phyloP scores from a whole-genome alignment of 2,888 invertebrate genomes.

The Eretmocerus hayati region DNA sequence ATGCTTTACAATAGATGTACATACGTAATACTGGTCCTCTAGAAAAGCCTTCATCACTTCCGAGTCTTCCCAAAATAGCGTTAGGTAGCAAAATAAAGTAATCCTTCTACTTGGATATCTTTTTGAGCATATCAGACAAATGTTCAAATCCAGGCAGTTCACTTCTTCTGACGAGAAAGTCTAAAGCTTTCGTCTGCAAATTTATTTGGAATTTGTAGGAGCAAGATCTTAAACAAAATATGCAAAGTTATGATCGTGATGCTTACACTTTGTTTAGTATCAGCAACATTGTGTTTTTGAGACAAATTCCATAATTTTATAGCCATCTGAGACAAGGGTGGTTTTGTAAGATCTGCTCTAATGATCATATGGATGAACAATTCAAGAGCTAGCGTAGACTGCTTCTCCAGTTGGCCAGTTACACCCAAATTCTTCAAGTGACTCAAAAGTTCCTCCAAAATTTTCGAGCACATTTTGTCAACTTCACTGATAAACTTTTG shows the following conservation, averaged over 20 bases:
- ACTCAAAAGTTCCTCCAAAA: constrained; percentile 73
- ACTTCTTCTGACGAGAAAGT: constrained; percentile 38
- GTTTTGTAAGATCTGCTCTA: constrained; percentile 58
- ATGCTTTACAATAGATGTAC: constrained; percentile 4
- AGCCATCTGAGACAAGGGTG: constrained; percentile 61
- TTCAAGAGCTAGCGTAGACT: constrained; percentile 68
- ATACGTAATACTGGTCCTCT: constrained; percentile 15
- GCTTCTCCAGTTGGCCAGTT: constrained; percentile 59
- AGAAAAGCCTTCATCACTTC: constrained; percentile 14
- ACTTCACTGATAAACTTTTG: constrained; percentile 76
- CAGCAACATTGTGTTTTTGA: constrained; percentile 57
- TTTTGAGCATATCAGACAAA: constrained; percentile 35
- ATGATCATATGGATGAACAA: constrained; percentile 62
- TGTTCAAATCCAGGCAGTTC: constrained; percentile 34
- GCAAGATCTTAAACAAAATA: background rate
- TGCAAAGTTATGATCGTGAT: no score
- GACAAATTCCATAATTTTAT: constrained; percentile 77
- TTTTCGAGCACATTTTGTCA: constrained; percentile 66
- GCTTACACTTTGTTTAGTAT: constrained; percentile 50
- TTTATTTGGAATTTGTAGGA: background rate
- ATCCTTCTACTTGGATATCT: constrained; percentile 29
- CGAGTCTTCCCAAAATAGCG: constrained; percentile 4
- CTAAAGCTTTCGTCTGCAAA: constrained; percentile 36
- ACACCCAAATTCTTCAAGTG: constrained; percentile 59
- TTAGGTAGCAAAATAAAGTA: constrained; percentile 5